phyloP scores from a whole-genome alignment of 2,888 invertebrate species.

The Carcina quercana region DNA sequence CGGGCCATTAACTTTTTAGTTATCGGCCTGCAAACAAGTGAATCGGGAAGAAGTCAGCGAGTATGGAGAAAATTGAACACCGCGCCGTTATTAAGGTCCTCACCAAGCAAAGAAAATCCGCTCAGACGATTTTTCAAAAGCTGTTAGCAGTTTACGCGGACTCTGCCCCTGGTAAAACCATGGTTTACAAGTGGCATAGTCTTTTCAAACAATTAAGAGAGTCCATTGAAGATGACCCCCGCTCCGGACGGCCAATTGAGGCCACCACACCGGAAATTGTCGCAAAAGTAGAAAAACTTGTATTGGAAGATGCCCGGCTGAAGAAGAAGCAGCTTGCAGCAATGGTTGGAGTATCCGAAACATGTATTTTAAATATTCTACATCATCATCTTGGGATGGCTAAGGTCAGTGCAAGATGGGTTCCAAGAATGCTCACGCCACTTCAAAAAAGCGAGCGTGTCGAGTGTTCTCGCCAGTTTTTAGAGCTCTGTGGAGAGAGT shows the following conservation, averaged over 20 bases:
- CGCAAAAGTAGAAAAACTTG: constrained; percentile 8
- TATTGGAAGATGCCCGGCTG: constrained; percentile 9
- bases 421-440: constrained; percentile 9
- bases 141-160: too few relatives aligned
- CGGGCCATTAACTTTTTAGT: too few relatives aligned
- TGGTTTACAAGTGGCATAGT: too few relatives aligned
- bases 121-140: too few relatives aligned
- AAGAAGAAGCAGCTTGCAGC: constrained; percentile 12
- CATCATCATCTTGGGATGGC: constrained; percentile 19
- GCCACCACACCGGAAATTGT: constrained; percentile 4
- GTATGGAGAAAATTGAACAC: too few relatives aligned
- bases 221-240: too few relatives aligned
- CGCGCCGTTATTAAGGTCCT: too few relatives aligned
- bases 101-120: too few relatives aligned
- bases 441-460: constrained; percentile 2
- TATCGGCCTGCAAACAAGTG: too few relatives aligned
- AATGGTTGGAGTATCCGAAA: constrained; percentile 13
- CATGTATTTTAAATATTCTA: constrained; percentile 13
- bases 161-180: too few relatives aligned
- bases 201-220: too few relatives aligned
- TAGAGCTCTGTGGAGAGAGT: not conserved
- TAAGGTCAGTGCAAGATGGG: constrained; percentile 24
- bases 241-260: constrained; percentile 3
- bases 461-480: constrained; percentile 7
- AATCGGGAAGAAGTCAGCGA: too few relatives aligned